These are phyloP conservation scores for Rhea americana DNA, from an alignment of 2,113 vertebrate species.

Conservation along the genomic window DNA sequence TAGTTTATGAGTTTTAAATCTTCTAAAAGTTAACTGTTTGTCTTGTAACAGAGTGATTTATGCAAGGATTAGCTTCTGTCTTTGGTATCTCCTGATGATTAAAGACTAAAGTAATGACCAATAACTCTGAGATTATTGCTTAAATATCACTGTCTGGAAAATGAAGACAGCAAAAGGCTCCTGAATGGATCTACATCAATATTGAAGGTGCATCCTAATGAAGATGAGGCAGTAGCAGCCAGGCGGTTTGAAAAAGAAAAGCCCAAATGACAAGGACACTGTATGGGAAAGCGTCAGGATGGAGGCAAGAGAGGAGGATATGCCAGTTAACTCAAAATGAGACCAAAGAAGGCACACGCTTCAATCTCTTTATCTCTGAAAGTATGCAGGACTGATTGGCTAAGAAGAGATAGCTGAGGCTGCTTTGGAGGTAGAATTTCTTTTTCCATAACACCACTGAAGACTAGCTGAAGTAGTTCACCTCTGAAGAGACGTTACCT, in stretches of 20 bases:
- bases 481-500: neutral
- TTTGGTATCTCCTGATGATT: conserved; percentile 41
- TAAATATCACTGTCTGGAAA: conserved; percentile 40
- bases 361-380: neutral
- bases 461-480: neutral
- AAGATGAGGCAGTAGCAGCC: neutral
- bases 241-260: neutral
- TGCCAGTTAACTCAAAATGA: neutral
- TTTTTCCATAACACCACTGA: neutral
- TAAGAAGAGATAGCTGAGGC: neutral
- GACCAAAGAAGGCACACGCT: neutral
- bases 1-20: neutral
- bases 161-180: neutral
- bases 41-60: conserved; percentile 31
- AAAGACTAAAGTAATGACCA: conserved; percentile 41
- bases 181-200: neutral
- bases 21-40: conserved; percentile 12
- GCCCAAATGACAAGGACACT: neutral
- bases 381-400: neutral
- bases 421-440: neutral
- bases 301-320: neutral
- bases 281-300: neutral
- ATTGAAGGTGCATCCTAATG: neutral
- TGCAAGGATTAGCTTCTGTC: neutral
- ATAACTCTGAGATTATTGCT: conserved; percentile 37